A percentile compares a stretch with the other conserved stretches of the same genome.
Evolutionary conservation across 2,113 vertebrate species (phyloP).

Genomic region (Corythaeola cristata): DNA sequence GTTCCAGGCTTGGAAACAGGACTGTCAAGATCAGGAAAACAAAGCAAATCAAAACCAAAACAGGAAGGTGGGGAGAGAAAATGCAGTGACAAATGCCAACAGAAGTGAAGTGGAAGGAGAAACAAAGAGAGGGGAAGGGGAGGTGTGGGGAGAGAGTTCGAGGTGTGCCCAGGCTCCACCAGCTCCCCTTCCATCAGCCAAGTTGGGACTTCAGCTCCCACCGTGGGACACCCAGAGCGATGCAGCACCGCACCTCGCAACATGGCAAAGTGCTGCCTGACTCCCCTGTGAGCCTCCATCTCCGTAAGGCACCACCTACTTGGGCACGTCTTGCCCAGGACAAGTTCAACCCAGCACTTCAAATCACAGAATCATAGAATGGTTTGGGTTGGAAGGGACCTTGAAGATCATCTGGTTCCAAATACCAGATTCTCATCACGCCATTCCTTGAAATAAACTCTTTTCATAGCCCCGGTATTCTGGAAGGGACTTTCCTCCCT

Average conservation of each 20-base stretch:
- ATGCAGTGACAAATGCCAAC: neutral
- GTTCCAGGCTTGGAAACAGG: neutral
- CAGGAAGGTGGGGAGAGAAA: neutral
- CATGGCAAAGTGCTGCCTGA: neutral
- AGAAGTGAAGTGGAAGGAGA: neutral
- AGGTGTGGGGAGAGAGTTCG: neutral
- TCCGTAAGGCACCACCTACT: neutral
- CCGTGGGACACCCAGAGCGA: neutral
- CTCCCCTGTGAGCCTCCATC: neutral
- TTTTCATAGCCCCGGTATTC: neutral
- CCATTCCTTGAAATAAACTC: neutral
- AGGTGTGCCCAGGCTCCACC: neutral
- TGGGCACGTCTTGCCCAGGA: neutral
- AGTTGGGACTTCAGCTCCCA: neutral
- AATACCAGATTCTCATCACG: neutral
- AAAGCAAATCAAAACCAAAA: neutral
- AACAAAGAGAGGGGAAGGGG: neutral
- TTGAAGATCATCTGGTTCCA: neutral
- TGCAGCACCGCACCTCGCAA: neutral
- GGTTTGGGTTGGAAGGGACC: no score
- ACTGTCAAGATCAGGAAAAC: neutral
- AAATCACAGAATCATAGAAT: no score
- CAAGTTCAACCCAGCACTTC: neutral
- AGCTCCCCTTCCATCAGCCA: neutral
- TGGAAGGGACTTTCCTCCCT: neutral